Evolutionary conservation across 2,888 invertebrate genomes (phyloP).

Genomic region (Zootermopsis nevadensis): DNA sequence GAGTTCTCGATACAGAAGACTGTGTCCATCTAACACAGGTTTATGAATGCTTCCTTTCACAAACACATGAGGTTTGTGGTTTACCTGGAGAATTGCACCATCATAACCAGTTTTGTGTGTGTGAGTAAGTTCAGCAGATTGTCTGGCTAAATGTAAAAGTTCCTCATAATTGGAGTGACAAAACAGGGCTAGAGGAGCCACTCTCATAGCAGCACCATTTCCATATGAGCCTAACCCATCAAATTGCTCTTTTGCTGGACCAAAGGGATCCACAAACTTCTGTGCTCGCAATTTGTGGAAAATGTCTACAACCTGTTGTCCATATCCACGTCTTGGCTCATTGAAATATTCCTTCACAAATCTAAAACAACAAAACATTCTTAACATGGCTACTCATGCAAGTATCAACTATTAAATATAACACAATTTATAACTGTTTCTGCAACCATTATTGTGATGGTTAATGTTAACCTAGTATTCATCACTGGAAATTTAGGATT

Average conservation of each 20-base stretch:
- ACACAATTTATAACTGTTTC: too few relatives aligned
- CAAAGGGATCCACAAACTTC: constrained; percentile 70
- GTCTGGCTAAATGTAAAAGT: constrained; percentile 65
- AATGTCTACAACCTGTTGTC: constrained; percentile 68
- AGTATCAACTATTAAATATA: too few relatives aligned
- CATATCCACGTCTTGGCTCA: constrained; percentile 75
- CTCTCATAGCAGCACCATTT: constrained; percentile 83
- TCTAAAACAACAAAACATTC: constrained; percentile 56
- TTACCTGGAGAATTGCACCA: constrained; percentile 69
- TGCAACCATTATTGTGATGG: too few relatives aligned
- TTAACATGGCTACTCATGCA: too few relatives aligned
- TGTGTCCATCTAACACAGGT: too few relatives aligned
- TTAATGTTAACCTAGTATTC: too few relatives aligned
- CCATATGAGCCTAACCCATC: constrained; percentile 77
- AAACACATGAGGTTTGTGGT: constrained; percentile 46
- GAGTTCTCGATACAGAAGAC: too few relatives aligned
- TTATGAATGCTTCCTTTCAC: too few relatives aligned
- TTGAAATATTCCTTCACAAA: constrained; percentile 73
- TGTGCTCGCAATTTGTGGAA: constrained; percentile 68
- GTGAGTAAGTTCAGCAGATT: constrained; percentile 73
- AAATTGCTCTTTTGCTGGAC: constrained; percentile 75
- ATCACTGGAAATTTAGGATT: too few relatives aligned
- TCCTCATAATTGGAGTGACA: constrained; percentile 65
- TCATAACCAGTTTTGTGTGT: constrained; percentile 67
- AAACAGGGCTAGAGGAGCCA: constrained; percentile 75